Percentiles rank a stretch among this genome's conserved stretches.
Conservation (phyloP, 2,888 invertebrate genomes). For the Leptopterna dolabrata region DNA sequence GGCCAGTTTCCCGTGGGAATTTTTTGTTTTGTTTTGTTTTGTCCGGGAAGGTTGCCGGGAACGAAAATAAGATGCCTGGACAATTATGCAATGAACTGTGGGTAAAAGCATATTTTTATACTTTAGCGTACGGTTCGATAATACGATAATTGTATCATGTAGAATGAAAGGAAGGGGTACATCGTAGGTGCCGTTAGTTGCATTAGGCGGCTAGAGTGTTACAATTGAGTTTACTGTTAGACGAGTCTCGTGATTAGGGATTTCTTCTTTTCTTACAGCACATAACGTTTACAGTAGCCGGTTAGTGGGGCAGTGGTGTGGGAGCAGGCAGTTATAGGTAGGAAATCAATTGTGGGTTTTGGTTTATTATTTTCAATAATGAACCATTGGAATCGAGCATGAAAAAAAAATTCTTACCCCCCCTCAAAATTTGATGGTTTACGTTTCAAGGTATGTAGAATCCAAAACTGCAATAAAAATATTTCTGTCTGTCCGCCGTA, state of each 20-base stretch:
- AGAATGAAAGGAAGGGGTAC: background rate
- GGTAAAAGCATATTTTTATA: background rate
- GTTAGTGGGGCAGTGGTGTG: background rate
- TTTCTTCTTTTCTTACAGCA: background rate
- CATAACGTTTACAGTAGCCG: background rate
- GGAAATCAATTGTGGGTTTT: background rate
- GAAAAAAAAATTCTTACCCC: no score
- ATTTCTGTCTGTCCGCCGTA: no score
- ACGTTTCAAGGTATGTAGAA: no score
- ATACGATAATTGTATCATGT: background rate
- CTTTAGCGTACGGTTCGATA: background rate
- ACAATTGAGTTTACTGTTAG: conserved; percentile 2
- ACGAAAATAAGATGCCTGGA: background rate
- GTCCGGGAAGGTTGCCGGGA: background rate
- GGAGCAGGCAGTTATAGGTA: background rate
- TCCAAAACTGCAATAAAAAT: no score
- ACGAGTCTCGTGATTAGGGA: background rate
- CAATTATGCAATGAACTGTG: background rate
- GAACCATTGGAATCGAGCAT: no score
- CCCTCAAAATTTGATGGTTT: no score
- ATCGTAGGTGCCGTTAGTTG: background rate
- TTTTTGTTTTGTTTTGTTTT: background rate
- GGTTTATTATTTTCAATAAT: background rate
- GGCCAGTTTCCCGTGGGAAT: conserved; percentile 10
- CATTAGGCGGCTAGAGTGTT: background rate